Evolutionary conservation across 2,888 invertebrate genomes (phyloP), one percentile per base, ranked within the genome.

Genomic region (Cetonia aurata): DNA sequence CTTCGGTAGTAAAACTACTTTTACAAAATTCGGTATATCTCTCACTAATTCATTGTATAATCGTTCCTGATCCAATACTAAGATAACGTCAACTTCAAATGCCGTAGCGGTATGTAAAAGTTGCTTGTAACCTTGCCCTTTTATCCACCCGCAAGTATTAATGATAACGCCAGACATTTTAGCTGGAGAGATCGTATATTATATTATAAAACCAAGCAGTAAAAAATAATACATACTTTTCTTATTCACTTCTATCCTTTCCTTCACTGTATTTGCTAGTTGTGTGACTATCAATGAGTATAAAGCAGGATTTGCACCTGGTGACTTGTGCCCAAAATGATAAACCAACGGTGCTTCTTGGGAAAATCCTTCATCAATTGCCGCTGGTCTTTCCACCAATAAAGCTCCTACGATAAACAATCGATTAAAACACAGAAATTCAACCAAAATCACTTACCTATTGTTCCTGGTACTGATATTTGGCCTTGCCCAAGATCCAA

Each of bases 131-230:
- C 98, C 99, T 0, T 89, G 91, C 0, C 92, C 94, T 84, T 97
- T 96, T 1, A 98, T 92, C 98, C 98, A 99, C 0, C 99, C 99
- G 78, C 98, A 97, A 0, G 99, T 99, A 84, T 99, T 99, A 75
- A 99, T 96, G 42, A 99, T 91, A 2, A 95, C 93, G 0, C 99
- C 99, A 1, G 95, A 95, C 42, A 90, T 88, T 79, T 93, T 91
- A 0, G 93, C 95, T 93, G 80, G 1, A 86, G 84, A 37, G 25
- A 25, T 57, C 3, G 12, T 6, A 6, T 53, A 48, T 52, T 15
- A 0, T 19, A 53, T 17, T 19, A 8, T 53, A 44, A n/a, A 3
- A 25, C 41, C 68, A 33, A 25, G 4, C 4, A 25, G 25, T 4
- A 25, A 44, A 70, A 53, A 4, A 42, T 56, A 41, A 37, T 55